Percentiles rank a stretch among this genome's conserved stretches.
phyloP scores from a whole-genome alignment of 2,797 vertebrate genomes.

The Apogon hyalosoma region DNA sequence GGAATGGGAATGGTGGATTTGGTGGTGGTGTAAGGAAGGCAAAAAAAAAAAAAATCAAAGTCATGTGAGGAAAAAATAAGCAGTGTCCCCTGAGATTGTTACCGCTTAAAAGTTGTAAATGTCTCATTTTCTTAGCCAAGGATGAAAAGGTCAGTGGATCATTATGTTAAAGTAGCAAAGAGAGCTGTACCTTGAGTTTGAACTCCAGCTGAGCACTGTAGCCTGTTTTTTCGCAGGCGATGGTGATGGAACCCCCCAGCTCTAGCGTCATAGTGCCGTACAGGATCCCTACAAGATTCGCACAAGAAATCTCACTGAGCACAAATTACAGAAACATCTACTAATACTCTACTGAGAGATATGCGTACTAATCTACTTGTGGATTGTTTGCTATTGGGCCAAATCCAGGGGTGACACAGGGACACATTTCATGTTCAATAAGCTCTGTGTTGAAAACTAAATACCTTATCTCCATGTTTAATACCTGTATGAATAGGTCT shows the following conservation, averaged over 20 bases:
- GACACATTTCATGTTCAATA: no score
- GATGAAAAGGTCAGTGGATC: no score
- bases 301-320: not conserved
- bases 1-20: constrained; percentile 16
- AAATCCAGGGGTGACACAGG: not conserved
- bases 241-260: constrained; percentile 92
- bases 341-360: not conserved
- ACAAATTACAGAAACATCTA: not conserved
- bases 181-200: constrained; percentile 91
- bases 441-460: no score
- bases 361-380: not conserved
- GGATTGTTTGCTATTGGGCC: not conserved
- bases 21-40: constrained; percentile 11
- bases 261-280: constrained; percentile 98
- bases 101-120: not conserved
- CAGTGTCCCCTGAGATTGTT: not conserved
- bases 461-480: no score
- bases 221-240: constrained; percentile 96
- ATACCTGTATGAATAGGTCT: no score
- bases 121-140: not conserved
- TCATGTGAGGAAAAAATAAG: constrained; percentile 20
- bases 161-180: not conserved
- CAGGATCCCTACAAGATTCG: constrained; percentile 88
- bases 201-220: constrained; percentile 98
- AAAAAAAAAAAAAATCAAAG: constrained; percentile 31